Evolutionary conservation across 2,113 vertebrate genomes (phyloP).

Genomic region (Antigone vipio): DNA sequence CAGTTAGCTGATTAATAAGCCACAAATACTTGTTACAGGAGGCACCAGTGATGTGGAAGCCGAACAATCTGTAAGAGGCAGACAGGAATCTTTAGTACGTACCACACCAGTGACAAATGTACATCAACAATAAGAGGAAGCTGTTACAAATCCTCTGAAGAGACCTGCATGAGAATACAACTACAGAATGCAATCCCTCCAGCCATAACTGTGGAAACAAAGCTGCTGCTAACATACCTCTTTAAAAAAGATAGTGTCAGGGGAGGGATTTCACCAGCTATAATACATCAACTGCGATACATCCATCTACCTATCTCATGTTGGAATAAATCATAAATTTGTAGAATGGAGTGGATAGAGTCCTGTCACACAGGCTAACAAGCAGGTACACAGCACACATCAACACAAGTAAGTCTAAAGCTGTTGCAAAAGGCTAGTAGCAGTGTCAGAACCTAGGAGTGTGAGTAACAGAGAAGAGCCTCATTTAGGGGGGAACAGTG

Average conservation of each 20-base stretch:
- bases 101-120: neutral
- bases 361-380: neutral
- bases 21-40: neutral
- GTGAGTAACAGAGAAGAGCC: rapidly evolving
- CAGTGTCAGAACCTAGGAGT: neutral
- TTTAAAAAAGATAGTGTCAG: neutral
- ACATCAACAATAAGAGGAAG: neutral
- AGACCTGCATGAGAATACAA: neutral
- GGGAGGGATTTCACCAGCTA: neutral
- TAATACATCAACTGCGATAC: rapidly evolving
- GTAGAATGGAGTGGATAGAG: neutral
- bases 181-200: neutral
- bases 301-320: rapidly evolving
- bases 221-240: neutral
- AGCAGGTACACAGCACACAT: rapidly evolving
- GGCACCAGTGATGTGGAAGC: neutral
- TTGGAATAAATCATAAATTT: neutral
- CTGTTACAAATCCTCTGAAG: neutral
- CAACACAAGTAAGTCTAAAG: rapidly evolving
- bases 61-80: neutral
- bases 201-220: neutral
- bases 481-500: rapidly evolving
- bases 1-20: neutral
- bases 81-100: neutral
- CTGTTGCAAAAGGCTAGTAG: rapidly evolving